Base-by-base conservation (phyloP, 2,797 vertebrate species). In the Takifugu ocellatus region DNA sequence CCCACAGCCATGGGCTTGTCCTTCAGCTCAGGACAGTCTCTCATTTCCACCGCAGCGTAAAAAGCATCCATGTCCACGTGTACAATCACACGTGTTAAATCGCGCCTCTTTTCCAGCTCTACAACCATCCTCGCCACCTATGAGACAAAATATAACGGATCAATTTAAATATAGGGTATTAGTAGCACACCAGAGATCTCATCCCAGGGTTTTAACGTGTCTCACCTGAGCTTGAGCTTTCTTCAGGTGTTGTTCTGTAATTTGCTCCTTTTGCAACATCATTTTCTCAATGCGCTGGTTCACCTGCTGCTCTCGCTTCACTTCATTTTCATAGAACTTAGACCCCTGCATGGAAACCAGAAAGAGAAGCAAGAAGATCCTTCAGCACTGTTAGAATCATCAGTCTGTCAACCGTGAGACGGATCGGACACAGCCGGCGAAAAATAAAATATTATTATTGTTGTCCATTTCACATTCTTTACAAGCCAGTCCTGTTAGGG, bases 11-110 rank as follows among this genome's bases (percentile, higher is more conserved):
- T 94, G n/a, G 97, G 97, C 47, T 93, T 95, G 54, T 95, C 91
- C 72, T 91, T 96, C 62, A 99, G 75, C 61, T 97, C 94, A 29
- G 96, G 95, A 63, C 90, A 91, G 81, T 98, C 96, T 74, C 93
- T 93, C 92, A 94, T 98, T 88, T 99, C 97, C 66, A 99, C 97
- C 43, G 97, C 96, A 66, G 97, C 97, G 12, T 98, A 99, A 85
- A 99, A 99, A 46, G 97, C 96, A 63, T 99, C 97, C 97, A 99
- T 98, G 77, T 99, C 97, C 67, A 99, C 92, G 49, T 99, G 97
- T 5, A 98, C 94, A 54, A 98, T 96, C 14, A 92, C 89, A 43
- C 77, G 92, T 49, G 70, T 92, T 16, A 99, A 88, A 70, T 96
- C 88, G 51, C 96, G 93, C 6, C 71, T 91, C 45, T 70, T 86